Evolutionary conservation across 2,797 vertebrate species (phyloP).

Genomic region (Thalassophryne amazonica): DNA sequence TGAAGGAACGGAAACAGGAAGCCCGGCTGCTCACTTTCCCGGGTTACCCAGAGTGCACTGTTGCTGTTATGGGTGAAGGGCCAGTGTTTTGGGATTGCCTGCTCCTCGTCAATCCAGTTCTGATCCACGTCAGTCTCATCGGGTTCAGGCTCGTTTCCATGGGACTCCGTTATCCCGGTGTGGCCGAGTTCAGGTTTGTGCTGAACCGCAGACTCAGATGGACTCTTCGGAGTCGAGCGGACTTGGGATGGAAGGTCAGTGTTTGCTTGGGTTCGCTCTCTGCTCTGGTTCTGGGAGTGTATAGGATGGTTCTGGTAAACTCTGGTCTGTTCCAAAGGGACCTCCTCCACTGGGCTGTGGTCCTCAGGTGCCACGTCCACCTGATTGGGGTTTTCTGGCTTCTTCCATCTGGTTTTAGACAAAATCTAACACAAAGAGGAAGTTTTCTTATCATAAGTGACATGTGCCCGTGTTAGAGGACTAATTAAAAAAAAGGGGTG

Average conservation of each 20-base stretch:
- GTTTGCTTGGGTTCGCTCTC: slow-evolving; percentile 8
- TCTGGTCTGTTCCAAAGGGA: slow-evolving; percentile 65
- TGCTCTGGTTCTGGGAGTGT: background rate
- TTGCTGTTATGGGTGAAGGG: slow-evolving; percentile 43
- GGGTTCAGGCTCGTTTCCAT: background rate
- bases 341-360: slow-evolving; percentile 65
- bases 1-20: slow-evolving; percentile 65
- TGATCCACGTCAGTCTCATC: slow-evolving; percentile 4
- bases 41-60: slow-evolving; percentile 64
- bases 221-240: background rate
- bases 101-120: slow-evolving; percentile 56
- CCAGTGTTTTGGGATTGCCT: slow-evolving; percentile 7
- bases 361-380: slow-evolving; percentile 43
- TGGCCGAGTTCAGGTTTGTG: slow-evolving; percentile 31
- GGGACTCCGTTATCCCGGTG: slow-evolving; percentile 21
- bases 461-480: background rate
- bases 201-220: slow-evolving; percentile 3
- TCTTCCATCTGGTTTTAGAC: slow-evolving; percentile 20
- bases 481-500: too few species aligned
- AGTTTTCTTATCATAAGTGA: background rate
- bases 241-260: slow-evolving; percentile 20
- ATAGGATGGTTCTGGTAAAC: slow-evolving; percentile 67
- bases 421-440: slow-evolving; percentile 16
- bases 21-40: slow-evolving; percentile 65
- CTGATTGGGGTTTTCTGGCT: slow-evolving; percentile 37